Percentiles rank a stretch among this genome's conserved stretches.
These are phyloP conservation scores for Thermophis baileyi DNA, from an alignment of 2,113 vertebrate genomes.

Conservation along the genomic window DNA sequence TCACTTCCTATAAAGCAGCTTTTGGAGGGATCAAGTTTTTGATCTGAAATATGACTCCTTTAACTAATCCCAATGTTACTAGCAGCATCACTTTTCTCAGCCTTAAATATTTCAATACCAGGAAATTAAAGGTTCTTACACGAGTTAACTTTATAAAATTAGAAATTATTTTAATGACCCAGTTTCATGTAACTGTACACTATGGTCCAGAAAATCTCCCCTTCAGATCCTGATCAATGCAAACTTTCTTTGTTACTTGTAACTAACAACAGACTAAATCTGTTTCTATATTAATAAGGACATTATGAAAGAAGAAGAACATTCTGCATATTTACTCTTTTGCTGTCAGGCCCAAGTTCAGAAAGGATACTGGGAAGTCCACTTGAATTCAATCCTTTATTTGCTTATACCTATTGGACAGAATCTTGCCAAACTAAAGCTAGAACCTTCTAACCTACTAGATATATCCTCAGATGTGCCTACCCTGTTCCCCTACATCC, in stretches of 20 bases:
- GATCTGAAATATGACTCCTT: background rate
- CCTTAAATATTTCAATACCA: background rate
- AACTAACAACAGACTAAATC: background rate
- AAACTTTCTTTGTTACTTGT: background rate
- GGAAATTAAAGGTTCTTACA: background rate
- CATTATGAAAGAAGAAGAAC: background rate
- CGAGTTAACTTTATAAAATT: background rate
- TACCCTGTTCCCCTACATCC: background rate
- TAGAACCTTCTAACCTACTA: background rate
- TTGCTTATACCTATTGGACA: background rate
- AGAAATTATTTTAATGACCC: background rate
- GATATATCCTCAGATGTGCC: background rate
- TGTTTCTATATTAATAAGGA: background rate
- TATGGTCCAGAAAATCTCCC: background rate
- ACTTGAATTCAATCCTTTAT: background rate
- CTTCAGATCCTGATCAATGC: background rate
- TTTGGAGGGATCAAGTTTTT: background rate
- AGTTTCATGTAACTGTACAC: background rate
- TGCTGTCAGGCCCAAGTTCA: background rate
- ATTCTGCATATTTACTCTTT: background rate
- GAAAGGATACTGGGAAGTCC: background rate
- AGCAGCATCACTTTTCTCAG: background rate
- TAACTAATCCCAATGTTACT: background rate
- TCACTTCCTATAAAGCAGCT: background rate
- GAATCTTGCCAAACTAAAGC: background rate